phyloP scores from a whole-genome alignment of 2,797 vertebrate species.

The Sitta carolinensis region DNA sequence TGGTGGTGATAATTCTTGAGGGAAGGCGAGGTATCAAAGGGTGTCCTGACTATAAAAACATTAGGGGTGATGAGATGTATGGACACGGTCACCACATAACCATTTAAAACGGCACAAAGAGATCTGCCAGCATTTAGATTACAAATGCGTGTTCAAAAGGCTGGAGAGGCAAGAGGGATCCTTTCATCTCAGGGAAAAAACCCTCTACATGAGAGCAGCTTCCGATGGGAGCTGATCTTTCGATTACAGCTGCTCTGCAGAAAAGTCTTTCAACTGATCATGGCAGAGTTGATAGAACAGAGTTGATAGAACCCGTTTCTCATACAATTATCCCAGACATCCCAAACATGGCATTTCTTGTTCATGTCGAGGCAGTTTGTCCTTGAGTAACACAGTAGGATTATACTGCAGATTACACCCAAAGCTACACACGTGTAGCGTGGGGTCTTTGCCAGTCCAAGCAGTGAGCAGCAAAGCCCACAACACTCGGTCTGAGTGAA shows the following conservation, averaged over 20 bases:
- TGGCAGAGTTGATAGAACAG: background rate
- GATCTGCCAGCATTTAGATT: background rate
- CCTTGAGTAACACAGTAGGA: background rate
- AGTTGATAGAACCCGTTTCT: background rate
- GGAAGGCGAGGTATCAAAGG: background rate
- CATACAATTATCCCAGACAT: background rate
- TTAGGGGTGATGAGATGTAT: background rate
- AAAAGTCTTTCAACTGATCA: background rate
- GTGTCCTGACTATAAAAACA: background rate
- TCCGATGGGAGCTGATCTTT: constrained; percentile 46
- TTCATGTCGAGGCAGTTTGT: background rate
- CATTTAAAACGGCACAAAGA: background rate
- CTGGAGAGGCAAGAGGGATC: background rate
- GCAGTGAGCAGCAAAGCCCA: background rate
- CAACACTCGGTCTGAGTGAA: background rate
- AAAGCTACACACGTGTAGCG: accelerated
- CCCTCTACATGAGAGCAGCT: background rate
- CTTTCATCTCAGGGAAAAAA: constrained; percentile 9
- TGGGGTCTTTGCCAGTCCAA: background rate
- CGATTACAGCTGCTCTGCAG: constrained; percentile 10
- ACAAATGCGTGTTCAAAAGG: background rate
- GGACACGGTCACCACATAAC: background rate
- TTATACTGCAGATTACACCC: background rate
- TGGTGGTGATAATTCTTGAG: background rate
- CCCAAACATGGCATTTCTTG: background rate